These are phyloP conservation scores for Gymnothorax javanicus DNA, from an alignment of 2,797 vertebrate species.

Conservation along the genomic window DNA sequence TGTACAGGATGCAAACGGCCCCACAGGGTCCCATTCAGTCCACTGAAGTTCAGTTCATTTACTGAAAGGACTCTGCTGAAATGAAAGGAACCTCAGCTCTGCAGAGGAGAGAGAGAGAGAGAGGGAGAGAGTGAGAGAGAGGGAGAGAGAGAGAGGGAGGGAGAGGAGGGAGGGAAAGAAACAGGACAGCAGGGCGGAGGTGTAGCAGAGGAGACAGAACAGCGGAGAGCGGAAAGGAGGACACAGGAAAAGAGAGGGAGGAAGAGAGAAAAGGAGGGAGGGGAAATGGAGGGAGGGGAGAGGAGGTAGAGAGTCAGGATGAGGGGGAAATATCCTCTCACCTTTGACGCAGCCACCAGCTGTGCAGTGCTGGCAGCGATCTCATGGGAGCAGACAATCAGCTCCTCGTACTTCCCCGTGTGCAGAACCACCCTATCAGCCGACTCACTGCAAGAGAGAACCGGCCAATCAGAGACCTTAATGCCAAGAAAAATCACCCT, in stretches of 20 bases:
- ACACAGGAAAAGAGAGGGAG: neutral
- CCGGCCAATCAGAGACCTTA: too few species aligned
- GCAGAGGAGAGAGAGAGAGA: neutral
- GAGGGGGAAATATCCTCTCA: too few species aligned
- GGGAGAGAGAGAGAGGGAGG: neutral
- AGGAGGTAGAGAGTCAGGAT: too few species aligned
- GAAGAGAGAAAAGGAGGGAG: neutral
- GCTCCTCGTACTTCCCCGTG: slow-evolving; percentile 91
- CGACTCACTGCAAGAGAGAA: slow-evolving; percentile 66
- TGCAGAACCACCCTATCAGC: slow-evolving; percentile 95
- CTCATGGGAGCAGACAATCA: slow-evolving; percentile 96
- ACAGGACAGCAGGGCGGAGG: too few species aligned
- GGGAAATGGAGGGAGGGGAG: neutral
- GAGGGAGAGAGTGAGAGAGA: neutral
- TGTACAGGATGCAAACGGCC: too few species aligned
- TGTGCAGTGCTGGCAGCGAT: slow-evolving; percentile 96
- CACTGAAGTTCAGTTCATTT: too few species aligned
- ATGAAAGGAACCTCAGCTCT: neutral
- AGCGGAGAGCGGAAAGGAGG: neutral
- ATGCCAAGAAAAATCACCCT: too few species aligned
- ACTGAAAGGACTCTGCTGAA: too few species aligned
- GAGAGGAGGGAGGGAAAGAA: neutral
- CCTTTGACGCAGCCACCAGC: slow-evolving; percentile 97
- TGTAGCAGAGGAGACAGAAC: too few species aligned
- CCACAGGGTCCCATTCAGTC: too few species aligned